These are phyloP conservation scores for Tamandua tetradactyla DNA, from an alignment of 2,797 vertebrate genomes.

Conservation along the genomic window DNA sequence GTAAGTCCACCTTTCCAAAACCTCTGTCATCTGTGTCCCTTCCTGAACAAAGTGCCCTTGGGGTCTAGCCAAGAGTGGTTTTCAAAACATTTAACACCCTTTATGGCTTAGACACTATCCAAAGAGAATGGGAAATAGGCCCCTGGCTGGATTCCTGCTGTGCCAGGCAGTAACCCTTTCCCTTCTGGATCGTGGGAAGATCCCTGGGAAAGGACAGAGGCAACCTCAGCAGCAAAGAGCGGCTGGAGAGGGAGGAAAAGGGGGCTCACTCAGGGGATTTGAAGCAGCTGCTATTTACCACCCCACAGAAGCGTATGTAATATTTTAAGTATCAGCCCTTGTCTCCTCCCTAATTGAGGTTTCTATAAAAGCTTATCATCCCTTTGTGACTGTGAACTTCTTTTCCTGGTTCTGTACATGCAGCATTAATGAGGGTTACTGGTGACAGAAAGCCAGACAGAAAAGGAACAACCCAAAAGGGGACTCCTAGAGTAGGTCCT, in stretches of 20 bases:
- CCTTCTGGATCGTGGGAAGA: background rate
- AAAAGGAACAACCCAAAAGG: background rate
- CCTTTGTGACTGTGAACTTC: background rate
- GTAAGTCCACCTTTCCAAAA: background rate
- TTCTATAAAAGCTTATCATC: background rate
- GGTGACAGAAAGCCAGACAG: background rate
- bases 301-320: background rate
- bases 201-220: background rate
- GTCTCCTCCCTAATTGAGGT: background rate
- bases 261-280: background rate
- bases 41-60: background rate
- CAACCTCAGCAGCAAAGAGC: background rate
- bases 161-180: background rate
- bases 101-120: background rate
- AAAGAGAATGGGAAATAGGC: background rate
- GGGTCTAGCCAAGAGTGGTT: background rate
- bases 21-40: background rate
- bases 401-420: background rate
- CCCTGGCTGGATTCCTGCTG: background rate
- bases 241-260: fast-evolving
- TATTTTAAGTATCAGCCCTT: background rate
- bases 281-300: background rate
- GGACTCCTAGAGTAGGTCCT: background rate
- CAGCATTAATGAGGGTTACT: background rate
- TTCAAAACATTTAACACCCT: background rate